A percentile compares a stretch with the other conserved stretches of the same genome.
phyloP scores from a whole-genome alignment of 2,797 vertebrate genomes.

The Geotrypetes seraphini region DNA sequence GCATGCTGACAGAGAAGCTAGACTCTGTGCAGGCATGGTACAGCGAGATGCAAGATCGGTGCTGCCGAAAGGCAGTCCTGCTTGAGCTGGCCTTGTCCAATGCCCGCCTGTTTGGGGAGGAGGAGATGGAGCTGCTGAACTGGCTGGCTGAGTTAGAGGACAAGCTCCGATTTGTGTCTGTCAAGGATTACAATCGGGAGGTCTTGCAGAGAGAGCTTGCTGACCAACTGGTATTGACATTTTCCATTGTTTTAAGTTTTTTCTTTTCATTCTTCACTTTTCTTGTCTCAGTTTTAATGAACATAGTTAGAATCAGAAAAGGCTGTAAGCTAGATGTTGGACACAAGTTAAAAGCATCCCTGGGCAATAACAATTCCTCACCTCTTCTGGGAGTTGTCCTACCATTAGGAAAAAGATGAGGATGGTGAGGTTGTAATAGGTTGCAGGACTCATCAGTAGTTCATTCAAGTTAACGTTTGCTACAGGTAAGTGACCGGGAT shows the following conservation, averaged over 20 bases:
- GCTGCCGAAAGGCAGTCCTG: conserved; percentile 68
- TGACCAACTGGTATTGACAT: conserved; percentile 71
- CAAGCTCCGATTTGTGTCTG: conserved; percentile 75
- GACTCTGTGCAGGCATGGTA: conserved; percentile 67
- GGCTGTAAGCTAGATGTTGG: no score
- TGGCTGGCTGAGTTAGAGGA: conserved; percentile 96
- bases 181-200: conserved; percentile 82
- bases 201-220: conserved; percentile 83
- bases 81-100: conserved; percentile 88
- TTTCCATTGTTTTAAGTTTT: conserved; percentile 23
- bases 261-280: conserved; percentile 13
- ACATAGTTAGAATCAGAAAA: no score
- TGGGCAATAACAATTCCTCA: no score
- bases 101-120: conserved; percentile 92
- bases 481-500: no score
- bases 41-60: conserved; percentile 70
- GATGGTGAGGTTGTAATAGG: no score
- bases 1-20: conserved; percentile 73
- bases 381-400: no score
- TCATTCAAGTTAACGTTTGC: no score
- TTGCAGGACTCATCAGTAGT: no score
- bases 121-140: conserved; percentile 98
- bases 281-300: no score
- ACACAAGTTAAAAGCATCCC: no score
- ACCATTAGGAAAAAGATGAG: no score